Evolutionary conservation across 2,888 invertebrate genomes (phyloP).

Genomic region (Azorinus chamasolen): DNA sequence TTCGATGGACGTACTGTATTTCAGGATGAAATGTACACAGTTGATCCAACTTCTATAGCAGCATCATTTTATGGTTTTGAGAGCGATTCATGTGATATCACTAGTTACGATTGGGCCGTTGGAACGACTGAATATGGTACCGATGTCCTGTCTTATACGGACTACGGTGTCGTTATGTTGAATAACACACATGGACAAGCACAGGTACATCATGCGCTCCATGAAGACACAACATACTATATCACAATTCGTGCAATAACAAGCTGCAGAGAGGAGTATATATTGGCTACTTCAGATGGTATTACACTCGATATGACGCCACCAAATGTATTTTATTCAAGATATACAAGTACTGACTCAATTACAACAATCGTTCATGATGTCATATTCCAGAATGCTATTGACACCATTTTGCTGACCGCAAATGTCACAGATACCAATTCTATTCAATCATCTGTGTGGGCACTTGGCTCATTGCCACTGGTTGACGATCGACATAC

Average conservation of each 20-base stretch:
- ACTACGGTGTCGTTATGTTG: conserved; percentile 72
- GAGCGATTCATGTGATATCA: conserved; percentile 73
- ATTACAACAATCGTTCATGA: conserved; percentile 9
- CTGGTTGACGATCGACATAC: conserved; percentile 32
- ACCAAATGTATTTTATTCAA: conserved; percentile 52
- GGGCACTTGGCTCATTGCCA: conserved; percentile 50
- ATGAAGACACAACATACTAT: conserved; percentile 69
- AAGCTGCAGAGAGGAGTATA: conserved; percentile 72
- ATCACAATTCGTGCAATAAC: conserved; percentile 72
- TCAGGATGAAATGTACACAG: conserved; percentile 64
- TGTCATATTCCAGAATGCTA: conserved; percentile 51
- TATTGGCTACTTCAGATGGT: conserved; percentile 75
- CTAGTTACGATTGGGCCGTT: conserved; percentile 75
- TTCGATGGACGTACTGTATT: conserved; percentile 69
- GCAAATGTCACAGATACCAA: conserved; percentile 58
- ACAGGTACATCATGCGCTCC: conserved; percentile 66
- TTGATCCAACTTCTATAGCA: conserved; percentile 71
- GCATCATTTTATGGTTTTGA: conserved; percentile 76
- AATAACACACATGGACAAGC: conserved; percentile 70
- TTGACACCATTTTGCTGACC: conserved; percentile 43
- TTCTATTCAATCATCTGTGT: conserved; percentile 21
- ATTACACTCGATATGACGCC: conserved; percentile 65
- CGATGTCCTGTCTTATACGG: conserved; percentile 71
- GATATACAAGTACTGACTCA: conserved; percentile 27
- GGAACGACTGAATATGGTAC: conserved; percentile 72